Base-by-base conservation (phyloP, 1,140 invertebrate genomes). In the Euborellia annulipes region DNA sequence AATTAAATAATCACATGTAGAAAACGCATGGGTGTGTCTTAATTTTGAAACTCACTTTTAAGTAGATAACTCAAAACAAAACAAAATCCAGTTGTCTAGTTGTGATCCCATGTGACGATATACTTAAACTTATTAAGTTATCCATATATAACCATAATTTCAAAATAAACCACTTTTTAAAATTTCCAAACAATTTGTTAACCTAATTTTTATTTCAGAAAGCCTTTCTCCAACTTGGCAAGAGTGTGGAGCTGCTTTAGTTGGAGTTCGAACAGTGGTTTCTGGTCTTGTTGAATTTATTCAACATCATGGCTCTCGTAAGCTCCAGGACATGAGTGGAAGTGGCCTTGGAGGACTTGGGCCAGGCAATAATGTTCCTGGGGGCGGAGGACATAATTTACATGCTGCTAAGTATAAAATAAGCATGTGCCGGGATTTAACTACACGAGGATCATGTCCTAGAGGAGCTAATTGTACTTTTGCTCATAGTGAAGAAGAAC, bases 401-500 rank as follows among this genome's bases (percentile, higher is more conserved):
- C 78, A 81, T 43, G 78, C 80, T 59, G 64, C 73, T 2, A 86
- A 85, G 58, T 93, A 92, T 60, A 93, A 93, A 70, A 85, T 90
- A 6, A 86, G 82, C 55, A 79, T 92, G 75, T 95, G 90, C 55
- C 70, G 89, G 3, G 89, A 93, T 63, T 66, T 90, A 3, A 72
- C 79, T 1, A 65, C 79, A 2, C 69, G 82, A 13, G 77, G 82
- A 0, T 77, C 71, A 23, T 95, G 90, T 64, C 89, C 90, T 0
- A 67, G 89, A 20, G 84, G 87, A 3, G 76, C 73, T 16, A 79
- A 78, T 55, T 96, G 91, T 61, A 91, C 86, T 0, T 94, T 91
- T 69, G 87, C 88, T 21, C 90, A 95, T 62, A 87, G 83, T 7
- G 81, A 86, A 48, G 82, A 89, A 47, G 90, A 96, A 63, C 64